Evolutionary conservation across 2,797 vertebrate species (phyloP), one percentile per base, ranked within the genome.

Genomic region (Danio albolineatus): DNA sequence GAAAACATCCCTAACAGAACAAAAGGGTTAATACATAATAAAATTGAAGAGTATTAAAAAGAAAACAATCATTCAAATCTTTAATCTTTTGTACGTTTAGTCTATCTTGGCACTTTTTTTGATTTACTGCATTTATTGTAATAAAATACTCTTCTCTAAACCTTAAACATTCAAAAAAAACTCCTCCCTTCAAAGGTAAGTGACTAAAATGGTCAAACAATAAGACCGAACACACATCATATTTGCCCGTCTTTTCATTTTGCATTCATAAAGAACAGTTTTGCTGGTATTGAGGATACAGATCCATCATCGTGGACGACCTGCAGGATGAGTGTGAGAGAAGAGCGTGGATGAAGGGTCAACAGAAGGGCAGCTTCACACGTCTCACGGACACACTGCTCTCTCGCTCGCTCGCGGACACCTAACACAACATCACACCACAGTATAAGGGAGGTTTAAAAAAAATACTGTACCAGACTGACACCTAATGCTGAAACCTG

Each of bases 271-370:
- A 41, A 21, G 73, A 41, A 4, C 8, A 16, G 14, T 9, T 66
- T 71, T 21, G 38, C 49, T 41, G 79, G 70, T 10, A 28, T 17
- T 57, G 81, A 95, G 95, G 96, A 97, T 98, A 98, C 96, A 0
- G 96, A 95, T 14, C 96, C 96, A 0, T 95, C 94, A 1, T 97
- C 93, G 0, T 96, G 96, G 51, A 97, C 10, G 21, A 96, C 89
- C 87, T 98, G 96, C 5, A 98, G 93, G 10, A 97, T 75, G 7
- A 97, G 87, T 0, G 95, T 95, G 84, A 98, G 93, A 16, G 96
- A 96, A 4, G 96, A 96, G 0, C 95, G 95, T n/a, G 96, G 96
- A 76, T 97, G 95, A 59, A 98, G 92, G 0, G 87, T 85, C 39
- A 94, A 85, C 54, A 97, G 86, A 13, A 97, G 90, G 21, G 94